Conservation (phyloP, 2,888 invertebrate genomes). For the Lepidochrysops patricia region DNA sequence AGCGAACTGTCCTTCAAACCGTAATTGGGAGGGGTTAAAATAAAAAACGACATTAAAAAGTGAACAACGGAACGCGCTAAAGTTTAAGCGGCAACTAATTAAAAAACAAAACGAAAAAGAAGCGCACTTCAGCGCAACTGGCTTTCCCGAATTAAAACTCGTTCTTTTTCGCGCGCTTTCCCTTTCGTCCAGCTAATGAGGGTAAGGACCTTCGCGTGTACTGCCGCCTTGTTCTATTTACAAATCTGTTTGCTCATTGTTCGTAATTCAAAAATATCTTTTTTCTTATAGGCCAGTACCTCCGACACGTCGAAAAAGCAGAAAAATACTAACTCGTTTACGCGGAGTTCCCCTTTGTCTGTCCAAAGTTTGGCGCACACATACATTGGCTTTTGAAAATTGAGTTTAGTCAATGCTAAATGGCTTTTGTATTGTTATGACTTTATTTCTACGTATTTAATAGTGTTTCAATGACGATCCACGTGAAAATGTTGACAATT, state of each 20-base stretch:
- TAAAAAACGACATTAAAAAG: conserved; percentile 37
- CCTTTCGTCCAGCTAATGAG: conserved; percentile 62
- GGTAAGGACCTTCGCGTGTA: conserved; percentile 52
- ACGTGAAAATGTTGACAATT: not conserved
- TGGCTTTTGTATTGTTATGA: not conserved
- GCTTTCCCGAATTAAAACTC: conserved; percentile 56
- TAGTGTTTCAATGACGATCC: not conserved
- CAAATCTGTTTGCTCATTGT: conserved; percentile 27
- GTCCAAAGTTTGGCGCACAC: not conserved
- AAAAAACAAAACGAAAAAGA: conserved; percentile 58
- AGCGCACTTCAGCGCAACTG: conserved; percentile 46
- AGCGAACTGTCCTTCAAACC: conserved; percentile 31
- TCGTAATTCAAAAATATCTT: conserved; percentile 15
- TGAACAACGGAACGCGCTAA: conserved; percentile 48
- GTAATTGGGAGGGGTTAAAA: conserved; percentile 32
- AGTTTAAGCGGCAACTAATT: conserved; percentile 65
- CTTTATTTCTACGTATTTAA: not conserved
- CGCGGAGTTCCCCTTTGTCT: not conserved
- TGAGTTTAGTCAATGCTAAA: not conserved
- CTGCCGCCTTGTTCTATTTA: conserved; percentile 34
- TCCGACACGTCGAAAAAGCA: not conserved
- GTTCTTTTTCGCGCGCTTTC: conserved; percentile 56
- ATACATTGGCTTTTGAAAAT: not conserved
- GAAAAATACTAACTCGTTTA: conserved; percentile 1
- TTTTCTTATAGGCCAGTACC: conserved; percentile 13